Base-by-base conservation (phyloP, 1,140 invertebrate genomes). In the Tigriopus japonicus region DNA sequence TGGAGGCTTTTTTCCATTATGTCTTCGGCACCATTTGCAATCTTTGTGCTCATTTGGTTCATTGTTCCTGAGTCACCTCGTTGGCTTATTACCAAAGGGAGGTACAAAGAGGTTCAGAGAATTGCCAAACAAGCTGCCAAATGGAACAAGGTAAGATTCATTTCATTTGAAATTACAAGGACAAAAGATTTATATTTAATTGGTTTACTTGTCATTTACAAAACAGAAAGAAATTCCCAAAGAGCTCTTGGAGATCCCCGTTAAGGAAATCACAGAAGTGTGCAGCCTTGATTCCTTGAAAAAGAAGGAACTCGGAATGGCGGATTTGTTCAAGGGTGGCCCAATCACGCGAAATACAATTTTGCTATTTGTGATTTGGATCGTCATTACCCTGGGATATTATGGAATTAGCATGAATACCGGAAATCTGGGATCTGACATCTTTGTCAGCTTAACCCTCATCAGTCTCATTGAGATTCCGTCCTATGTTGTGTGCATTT, bases 11-110 rank as follows among this genome's bases (percentile, higher is more conserved):
- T 63, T 14, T 56, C 24, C 21, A 53, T 62, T n/a, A 35, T 42
- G 15, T 41, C 52, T 13, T 19, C 17, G 45, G 42, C 62, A 35
- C 55, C 53, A 56, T 1, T 55, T 74, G 73, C 70, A 5, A 17
- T 21, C 10, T 49, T 49, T 15, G 3, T 49, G n/a, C 5, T 49
- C 45, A 15, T 49, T 5, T 49, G 21, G n/a, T 49, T 49, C 12
- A 67, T 69, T 14, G 66, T 76, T 62, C 73, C 74, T 7, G 74
- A 76, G 64, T 75, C 73, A 14, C 73, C 74, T 6, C 61, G 74
- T 52, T 76, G 74, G 74, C 56, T 76, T 17, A 65, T 74, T 40
- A 68, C 72, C 0, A 67, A 70, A 55, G 69, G 70, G 14, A 68
- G 68, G 24, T 55, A 66, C 6, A 56, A 67, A 0, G 68, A 72